Percentiles rank a stretch among this genome's conserved stretches.
These are phyloP conservation scores for Lithobius niger DNA, from an alignment of 1,140 invertebrate species.

Conservation along the genomic window DNA sequence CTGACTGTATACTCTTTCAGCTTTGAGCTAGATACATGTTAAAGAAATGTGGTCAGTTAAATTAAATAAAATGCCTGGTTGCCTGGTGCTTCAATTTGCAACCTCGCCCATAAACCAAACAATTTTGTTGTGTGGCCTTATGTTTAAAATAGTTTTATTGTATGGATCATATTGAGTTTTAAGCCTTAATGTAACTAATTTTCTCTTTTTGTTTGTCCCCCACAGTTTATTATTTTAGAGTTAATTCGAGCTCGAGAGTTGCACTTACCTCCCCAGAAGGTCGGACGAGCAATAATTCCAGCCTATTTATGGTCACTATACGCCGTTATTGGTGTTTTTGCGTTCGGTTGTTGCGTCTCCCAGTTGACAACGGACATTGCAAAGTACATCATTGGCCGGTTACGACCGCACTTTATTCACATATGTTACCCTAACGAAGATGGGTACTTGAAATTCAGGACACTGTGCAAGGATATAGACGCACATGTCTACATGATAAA, in stretches of 20 bases:
- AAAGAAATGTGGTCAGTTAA: no score
- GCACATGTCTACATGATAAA: conserved; percentile 30
- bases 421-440: conserved; percentile 36
- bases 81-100: no score
- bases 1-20: no score
- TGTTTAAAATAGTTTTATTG: no score
- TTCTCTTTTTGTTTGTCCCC: no score
- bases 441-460: conserved; percentile 7
- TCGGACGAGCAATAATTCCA: conserved; percentile 11
- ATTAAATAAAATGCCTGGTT: no score
- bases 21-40: no score
- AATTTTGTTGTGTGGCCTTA: no score
- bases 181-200: no score
- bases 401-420: conserved; percentile 80
- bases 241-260: background rate
- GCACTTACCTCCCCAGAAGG: conserved; percentile 21
- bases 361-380: conserved; percentile 75
- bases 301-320: conserved; percentile 43
- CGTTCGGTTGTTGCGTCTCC: conserved; percentile 67
- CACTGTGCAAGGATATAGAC: conserved; percentile 6
- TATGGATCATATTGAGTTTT: no score
- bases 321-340: conserved; percentile 56
- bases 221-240: background rate
- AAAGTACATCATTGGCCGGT: conserved; percentile 79
- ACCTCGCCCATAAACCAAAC: no score